Conservation (phyloP, 2,888 invertebrate species). For the Bugula neritina region DNA sequence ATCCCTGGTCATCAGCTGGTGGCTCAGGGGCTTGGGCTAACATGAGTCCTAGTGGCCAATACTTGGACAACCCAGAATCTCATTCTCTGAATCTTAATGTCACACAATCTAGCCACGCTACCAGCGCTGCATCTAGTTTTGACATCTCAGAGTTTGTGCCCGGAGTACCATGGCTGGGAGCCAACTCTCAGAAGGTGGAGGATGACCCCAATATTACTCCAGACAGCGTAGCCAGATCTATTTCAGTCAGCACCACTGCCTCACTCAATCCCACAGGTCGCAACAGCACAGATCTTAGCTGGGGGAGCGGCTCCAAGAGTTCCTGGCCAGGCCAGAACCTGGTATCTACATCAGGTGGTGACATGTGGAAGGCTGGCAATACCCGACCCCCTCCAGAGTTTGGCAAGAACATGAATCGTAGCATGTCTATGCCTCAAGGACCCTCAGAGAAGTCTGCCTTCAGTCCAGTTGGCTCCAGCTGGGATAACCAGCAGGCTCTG, state of each 20-base stretch:
- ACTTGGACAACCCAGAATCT: slow-evolving; percentile 25
- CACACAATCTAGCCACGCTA: background rate
- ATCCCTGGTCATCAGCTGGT: slow-evolving; percentile 1
- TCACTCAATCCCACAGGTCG: slow-evolving; percentile 10
- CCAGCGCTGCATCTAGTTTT: slow-evolving; percentile 33
- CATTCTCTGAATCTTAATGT: background rate
- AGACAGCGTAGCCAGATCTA: slow-evolving; percentile 66
- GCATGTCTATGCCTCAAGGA: slow-evolving; percentile 21
- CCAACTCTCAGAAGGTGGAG: slow-evolving; percentile 79
- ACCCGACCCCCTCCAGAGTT: slow-evolving; percentile 8
- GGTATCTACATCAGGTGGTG: background rate
- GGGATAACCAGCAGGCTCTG: slow-evolving; percentile 28
- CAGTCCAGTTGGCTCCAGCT: slow-evolving; percentile 20
- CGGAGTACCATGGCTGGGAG: slow-evolving; percentile 78
- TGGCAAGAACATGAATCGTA: slow-evolving; percentile 9
- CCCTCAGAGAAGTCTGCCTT: slow-evolving; percentile 18
- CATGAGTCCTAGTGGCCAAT: background rate
- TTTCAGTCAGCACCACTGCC: slow-evolving; percentile 68
- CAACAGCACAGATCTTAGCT: slow-evolving; percentile 13
- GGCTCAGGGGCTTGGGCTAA: background rate
- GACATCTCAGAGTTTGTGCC: slow-evolving; percentile 96
- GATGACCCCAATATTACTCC: slow-evolving; percentile 96
- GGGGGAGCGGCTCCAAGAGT: slow-evolving; percentile 10
- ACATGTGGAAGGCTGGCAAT: slow-evolving; percentile 16
- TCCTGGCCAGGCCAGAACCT: slow-evolving; percentile 5